A percentile compares a stretch with the other conserved stretches of the same genome.
Evolutionary conservation across 2,113 vertebrate species (phyloP).

Genomic region (Tonatia bakeri): DNA sequence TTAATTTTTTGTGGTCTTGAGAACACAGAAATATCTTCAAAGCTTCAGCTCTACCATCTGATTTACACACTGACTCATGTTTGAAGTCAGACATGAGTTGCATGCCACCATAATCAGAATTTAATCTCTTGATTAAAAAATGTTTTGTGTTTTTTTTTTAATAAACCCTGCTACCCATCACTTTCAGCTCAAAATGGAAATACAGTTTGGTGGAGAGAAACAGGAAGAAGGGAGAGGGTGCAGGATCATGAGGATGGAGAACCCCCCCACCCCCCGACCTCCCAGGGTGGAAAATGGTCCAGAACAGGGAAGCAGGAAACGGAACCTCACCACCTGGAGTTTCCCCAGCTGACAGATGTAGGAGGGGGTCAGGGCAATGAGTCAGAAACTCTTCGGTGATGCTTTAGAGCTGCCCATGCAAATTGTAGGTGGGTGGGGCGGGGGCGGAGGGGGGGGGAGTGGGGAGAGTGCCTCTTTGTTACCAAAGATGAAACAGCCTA

Average conservation of each 20-base stretch:
- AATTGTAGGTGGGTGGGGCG: background rate
- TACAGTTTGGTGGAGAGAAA: background rate
- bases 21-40: slow-evolving; percentile 17
- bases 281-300: background rate
- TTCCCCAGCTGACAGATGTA: background rate
- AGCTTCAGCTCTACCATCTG: background rate
- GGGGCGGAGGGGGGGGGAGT: background rate
- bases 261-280: background rate
- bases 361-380: background rate
- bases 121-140: slow-evolving; percentile 33
- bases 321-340: background rate
- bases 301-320: background rate
- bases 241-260: background rate
- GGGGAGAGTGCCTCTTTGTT: background rate
- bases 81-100: too few species aligned
- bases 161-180: background rate
- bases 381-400: slow-evolving; percentile 17
- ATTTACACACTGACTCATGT: background rate
- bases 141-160: background rate
- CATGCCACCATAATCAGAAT: background rate
- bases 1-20: background rate
- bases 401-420: background rate
- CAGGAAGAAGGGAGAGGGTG: background rate
- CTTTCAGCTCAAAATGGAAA: background rate
- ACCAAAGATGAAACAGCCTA: background rate